Conservation (phyloP, 2,888 invertebrate genomes). For the Netelia virgata region DNA sequence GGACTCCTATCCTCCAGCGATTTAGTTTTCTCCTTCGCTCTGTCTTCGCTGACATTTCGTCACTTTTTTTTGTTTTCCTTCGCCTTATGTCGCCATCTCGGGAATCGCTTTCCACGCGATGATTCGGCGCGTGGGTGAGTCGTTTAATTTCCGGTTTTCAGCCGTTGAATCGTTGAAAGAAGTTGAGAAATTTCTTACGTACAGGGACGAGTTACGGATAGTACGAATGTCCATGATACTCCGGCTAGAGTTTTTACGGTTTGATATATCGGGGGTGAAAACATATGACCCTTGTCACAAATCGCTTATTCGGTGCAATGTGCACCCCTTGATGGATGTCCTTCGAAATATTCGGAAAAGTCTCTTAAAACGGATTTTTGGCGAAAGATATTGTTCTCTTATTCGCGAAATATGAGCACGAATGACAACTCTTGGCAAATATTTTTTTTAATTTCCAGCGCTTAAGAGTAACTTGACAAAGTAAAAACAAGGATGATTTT, state of each 20-base stretch:
- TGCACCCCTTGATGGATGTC: background rate
- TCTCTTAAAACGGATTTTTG: background rate
- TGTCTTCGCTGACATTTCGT: conserved; percentile 13
- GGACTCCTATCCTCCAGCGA: background rate
- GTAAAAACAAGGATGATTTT: too few species aligned
- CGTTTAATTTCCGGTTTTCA: conserved; percentile 34
- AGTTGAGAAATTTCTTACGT: background rate
- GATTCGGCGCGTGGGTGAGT: background rate
- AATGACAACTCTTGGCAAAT: too few species aligned
- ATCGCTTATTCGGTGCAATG: background rate
- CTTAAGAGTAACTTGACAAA: too few species aligned
- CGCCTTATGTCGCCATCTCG: background rate
- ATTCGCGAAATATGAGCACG: too few species aligned
- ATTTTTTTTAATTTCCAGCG: too few species aligned
- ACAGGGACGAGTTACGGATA: background rate
- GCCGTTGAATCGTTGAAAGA: background rate
- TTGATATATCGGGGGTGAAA: too few species aligned
- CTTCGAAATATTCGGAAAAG: background rate
- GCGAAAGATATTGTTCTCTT: background rate
- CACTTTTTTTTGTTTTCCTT: background rate
- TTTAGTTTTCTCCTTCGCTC: conserved; percentile 10
- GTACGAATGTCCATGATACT: too few species aligned
- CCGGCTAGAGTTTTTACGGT: too few species aligned
- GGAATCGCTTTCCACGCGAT: background rate
- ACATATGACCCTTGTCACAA: too few species aligned